Conservation (phyloP, 2,113 vertebrate genomes). For the Phalacrocorax carbo region DNA sequence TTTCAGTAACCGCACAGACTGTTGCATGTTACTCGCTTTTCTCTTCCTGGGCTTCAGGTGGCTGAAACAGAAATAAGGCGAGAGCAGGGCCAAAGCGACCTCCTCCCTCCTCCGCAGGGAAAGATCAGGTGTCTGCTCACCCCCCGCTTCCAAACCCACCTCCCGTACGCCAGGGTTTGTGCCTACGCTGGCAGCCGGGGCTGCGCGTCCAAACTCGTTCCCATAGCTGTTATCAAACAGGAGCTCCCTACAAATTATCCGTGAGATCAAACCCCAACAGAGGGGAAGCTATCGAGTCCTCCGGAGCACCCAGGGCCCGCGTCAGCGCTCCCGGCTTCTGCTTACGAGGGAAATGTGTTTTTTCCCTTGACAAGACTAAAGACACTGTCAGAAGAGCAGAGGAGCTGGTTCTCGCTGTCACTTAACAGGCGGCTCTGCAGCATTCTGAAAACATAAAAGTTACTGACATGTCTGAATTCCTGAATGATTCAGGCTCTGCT, state of each 20-base stretch:
- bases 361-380: background rate
- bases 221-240: no score
- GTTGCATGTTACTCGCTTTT: background rate
- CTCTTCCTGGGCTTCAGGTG: background rate
- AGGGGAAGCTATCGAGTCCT: background rate
- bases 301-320: accelerated
- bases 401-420: background rate
- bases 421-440: background rate
- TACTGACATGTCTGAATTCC: background rate
- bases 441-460: background rate
- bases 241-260: background rate
- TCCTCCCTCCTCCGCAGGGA: background rate
- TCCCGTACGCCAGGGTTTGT: no score
- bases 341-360: background rate
- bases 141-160: background rate
- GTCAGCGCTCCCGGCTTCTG: background rate
- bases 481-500: background rate
- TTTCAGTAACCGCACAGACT: no score
- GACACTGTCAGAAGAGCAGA: background rate
- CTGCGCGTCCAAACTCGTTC: background rate
- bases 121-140: background rate
- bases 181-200: background rate
- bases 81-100: background rate
- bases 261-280: background rate
- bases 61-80: background rate